Evolutionary conservation across 64 coral and sea anemone species (phyloP), one percentile per base, ranked within the genome.

Genomic region (Montipora capricornis): DNA sequence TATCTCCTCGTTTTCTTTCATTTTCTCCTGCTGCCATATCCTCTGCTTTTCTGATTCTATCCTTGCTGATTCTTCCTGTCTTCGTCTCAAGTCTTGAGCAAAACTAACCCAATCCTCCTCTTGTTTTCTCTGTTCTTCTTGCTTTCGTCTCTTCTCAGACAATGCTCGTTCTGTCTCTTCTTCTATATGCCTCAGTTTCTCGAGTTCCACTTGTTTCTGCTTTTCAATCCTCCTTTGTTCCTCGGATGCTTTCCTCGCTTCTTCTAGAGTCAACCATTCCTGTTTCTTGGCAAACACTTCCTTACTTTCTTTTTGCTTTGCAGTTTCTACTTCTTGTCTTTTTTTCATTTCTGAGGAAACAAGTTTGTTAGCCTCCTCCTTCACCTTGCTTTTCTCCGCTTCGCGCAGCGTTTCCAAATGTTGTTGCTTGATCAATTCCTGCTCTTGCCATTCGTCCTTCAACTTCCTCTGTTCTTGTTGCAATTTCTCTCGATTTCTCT

Each of bases 1-100:
- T 7, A 86, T 86, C 37, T 86, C 82, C 45, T 73, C 19, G 46
- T 86, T 86, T 67, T 86, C 82, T 73, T 86, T 86, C 44, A 71
- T 66, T 26, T 86, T 86, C 8, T 86, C 82, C 16, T 51, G 44
- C 9, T 86, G 82, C 82, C 82, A 86, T 2, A 22, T 0, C 45
- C 66, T 69, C 60, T 86, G 82, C 20, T 51, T 86, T 45, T 86
- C 82, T 0, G 82, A 62, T 73, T 86, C 82, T 50, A 50, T 10
- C 22, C 60, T 73, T 3, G 82, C 44, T 6, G 49, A 71, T 67
- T 86, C 66, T 16, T 86, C 82, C 68, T 86, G 82, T 20, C 46
- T 86, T 10, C 66, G 44, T 73, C 47, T 86, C 64, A 86, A 24
- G 20, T 86, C 82, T 86, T 86, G 45, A 3, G 82, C 66, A 86